Base-by-base conservation (phyloP, 2,113 vertebrate species). In the Spizaetus ornatus region DNA sequence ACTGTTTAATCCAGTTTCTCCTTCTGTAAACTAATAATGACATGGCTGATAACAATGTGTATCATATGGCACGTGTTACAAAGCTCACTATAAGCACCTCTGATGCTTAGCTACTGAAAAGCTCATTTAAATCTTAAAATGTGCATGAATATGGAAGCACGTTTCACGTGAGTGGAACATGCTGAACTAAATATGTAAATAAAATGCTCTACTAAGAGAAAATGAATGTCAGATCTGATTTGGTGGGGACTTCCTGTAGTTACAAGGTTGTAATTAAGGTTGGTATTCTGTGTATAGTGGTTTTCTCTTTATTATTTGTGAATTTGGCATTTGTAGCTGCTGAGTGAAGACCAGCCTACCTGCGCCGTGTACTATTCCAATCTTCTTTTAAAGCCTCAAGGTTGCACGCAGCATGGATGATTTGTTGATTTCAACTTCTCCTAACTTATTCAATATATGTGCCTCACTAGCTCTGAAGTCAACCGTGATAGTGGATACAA, bases 391-490 rank as follows among this genome's bases (percentile, higher is more conserved):
- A 86, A 76, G 20, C 31, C 56, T 61, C 69, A 73, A 55, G 81
- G 83, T 69, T 91, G 70, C 82, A 90, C 4, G 4, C 4, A 8
- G 20, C 71, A 80, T 59, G 73, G 53, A 88, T 95, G 90, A 93
- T 95, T 93, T 96, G 86, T 93, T 95, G 63, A 81, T 82, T 97
- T 94, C 73, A 71, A 55, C 94, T 93, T 96, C 74, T 93, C 72
- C 86, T 93, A 92, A 94, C 84, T 90, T 96, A 97, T 88, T 93
- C 83, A 95, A 56, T 96, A 87, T 92, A 70, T 93, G 59, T 92
- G 95, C 92, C 87, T 95, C 95, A 95, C 93, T 96, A 95, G 43
- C 53, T 84, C 74, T 82, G 93, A 96, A 96, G 83, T 77, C 94
- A 97, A 6, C 94, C 11, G 1, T 92, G 78, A 80, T 21, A 95